Evolutionary conservation across 2,888 invertebrate genomes (phyloP), one percentile per base, ranked within the genome.

Genomic region (Phoenoteleia sp.): DNA sequence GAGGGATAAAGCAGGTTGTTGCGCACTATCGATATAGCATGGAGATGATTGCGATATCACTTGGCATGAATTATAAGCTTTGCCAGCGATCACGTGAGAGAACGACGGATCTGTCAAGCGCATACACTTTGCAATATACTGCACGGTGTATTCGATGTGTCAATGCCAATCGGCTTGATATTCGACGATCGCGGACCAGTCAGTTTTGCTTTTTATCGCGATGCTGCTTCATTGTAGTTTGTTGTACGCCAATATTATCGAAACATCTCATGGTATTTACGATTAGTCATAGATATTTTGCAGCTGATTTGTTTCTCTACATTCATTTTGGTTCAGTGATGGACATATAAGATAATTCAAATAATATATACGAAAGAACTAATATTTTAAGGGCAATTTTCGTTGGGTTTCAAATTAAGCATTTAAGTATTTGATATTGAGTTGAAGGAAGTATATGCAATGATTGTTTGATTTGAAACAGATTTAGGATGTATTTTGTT

Each of bases 81-180:
- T 86, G 64, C 71, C 87, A 83, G 84, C 86, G 75, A 86, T 88
- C 88, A 86, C 76, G 86, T 69, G 87, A 87, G 87, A 88, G 88
- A 88, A 83, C 84, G 87, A 87, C 88, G 87, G 87, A 82, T 66
- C 88, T 89, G 90, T 89, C 90, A 89, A 87, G 89, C 82, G 85
- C 88, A 88, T 88, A 54, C 81, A 83, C 80, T 83, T 81, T 67
- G 79, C 77, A 76, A 76, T 79, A 81, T 39, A 58, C 69, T 25
- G 64, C 66, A 19, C 69, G 47, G 74, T 74, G 75, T 82, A 74
- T 82, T 76, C 71, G 72, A 67, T 72, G 82, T 80, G 76, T 84
- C 86, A 86, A 82, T 83, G 81, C 81, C 85, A 85, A 84, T 83
- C 83, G 75, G 71, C 45, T 62, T 75, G 81, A 86, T 84, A 81